Evolutionary conservation across 2,797 vertebrate species (phyloP), one percentile per base, ranked within the genome.

Genomic region (Fistularia tabacaria): DNA sequence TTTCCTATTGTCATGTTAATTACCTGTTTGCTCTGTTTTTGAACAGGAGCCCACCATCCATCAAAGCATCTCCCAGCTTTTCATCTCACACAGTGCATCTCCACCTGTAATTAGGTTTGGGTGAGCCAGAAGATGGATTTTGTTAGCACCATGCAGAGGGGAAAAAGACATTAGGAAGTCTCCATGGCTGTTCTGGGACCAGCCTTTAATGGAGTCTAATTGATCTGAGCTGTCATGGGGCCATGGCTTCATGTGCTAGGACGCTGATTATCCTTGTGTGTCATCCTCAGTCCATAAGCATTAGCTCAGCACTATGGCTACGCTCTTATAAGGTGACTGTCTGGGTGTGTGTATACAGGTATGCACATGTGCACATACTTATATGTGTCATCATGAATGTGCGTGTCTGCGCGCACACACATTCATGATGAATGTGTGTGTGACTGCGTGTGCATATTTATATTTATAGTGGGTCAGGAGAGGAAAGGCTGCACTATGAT

Each of bases 81-180:
- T 87, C 81, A 70, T 85, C 74, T 84, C 37, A 37, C 46, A 40
- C 61, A 62, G 71, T 68, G 66, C 71, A 77, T 75, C 61, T 49
- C 82, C 79, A 88, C 87, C 90, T 92, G 82, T 81, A 83, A 87
- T 84, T 73, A 55, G 80, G 84, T 85, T 82, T 74, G 65, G 75
- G 76, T 10, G 53, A 73, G 69, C 51, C 70, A 69, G 75, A 71
- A 78, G 82, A 83, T 81, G 71, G 82, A 84, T 88, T 86, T 86
- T 68, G 81, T 82, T 77, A 76, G 82, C 78, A 62, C 72, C 66
- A 62, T 72, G 66, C 73, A 68, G 69, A 71, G 75, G 69, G 60
- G 67, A 48, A 76, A 73, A 57, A 76, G 74, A 79, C 74, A 79
- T 80, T 71, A 85, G 81, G 77, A 76, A 66, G 84, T 73, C 75